Conservation (phyloP, 2,113 vertebrate genomes). For the Pelodiscus sinensis region DNA sequence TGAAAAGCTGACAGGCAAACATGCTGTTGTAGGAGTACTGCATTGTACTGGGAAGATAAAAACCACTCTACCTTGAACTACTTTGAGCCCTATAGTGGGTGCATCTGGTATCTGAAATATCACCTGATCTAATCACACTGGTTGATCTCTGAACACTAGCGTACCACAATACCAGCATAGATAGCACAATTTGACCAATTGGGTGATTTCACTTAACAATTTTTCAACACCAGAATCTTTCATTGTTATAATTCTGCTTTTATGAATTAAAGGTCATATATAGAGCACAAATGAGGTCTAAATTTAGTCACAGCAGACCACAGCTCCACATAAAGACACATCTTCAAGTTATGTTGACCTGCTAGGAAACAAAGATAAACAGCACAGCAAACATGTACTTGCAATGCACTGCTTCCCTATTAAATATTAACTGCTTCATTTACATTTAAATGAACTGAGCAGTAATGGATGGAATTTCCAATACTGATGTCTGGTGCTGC, state of each 20-base stretch:
- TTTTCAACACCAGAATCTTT: constrained; percentile 73
- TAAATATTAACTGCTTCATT: constrained; percentile 87
- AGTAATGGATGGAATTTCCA: constrained; percentile 72
- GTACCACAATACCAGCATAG: constrained; percentile 61
- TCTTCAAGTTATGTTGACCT: constrained; percentile 92
- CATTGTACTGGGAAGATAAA: neutral
- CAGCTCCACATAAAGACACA: constrained; percentile 89
- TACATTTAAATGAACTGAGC: constrained; percentile 85
- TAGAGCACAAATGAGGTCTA: constrained; percentile 92
- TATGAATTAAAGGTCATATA: constrained; percentile 87
- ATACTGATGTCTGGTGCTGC: constrained; percentile 79
- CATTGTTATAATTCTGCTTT: constrained; percentile 68
- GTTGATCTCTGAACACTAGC: constrained; percentile 60
- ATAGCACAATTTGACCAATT: constrained; percentile 45
- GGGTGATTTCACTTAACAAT: constrained; percentile 68
- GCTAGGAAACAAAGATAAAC: constrained; percentile 81
- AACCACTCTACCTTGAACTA: neutral
- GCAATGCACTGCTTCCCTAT: constrained; percentile 82
- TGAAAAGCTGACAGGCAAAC: constrained; percentile 62
- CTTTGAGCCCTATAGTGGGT: neutral
- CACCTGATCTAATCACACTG: constrained; percentile 46
- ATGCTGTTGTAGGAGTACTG: constrained; percentile 16
- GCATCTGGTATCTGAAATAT: neutral
- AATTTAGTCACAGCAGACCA: constrained; percentile 89
- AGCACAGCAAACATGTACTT: constrained; percentile 80